A percentile compares a stretch with the other conserved stretches of the same genome.
These are phyloP conservation scores for Linnaemya vulpina DNA, from an alignment of 2,888 invertebrate species.

Conservation along the genomic window DNA sequence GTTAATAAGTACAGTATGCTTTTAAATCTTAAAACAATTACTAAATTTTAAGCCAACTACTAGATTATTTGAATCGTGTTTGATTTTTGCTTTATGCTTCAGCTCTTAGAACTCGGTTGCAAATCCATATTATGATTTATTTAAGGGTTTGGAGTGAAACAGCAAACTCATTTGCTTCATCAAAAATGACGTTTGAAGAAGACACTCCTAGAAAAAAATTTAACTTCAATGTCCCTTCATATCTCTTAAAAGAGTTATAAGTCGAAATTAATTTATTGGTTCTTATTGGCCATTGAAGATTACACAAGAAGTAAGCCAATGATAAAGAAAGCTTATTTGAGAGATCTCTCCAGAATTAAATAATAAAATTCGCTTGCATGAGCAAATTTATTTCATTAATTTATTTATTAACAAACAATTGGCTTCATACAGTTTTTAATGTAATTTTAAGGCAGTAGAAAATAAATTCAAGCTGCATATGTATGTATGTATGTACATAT, in stretches of 20 bases:
- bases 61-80: not conserved
- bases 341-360: no score
- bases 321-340: no score
- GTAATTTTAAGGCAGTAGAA: no score
- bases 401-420: no score
- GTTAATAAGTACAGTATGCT: slow-evolving; percentile 75
- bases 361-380: no score
- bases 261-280: slow-evolving; percentile 11
- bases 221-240: slow-evolving; percentile 17
- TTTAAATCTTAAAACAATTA: slow-evolving; percentile 16
- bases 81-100: not conserved
- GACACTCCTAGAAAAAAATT: slow-evolving; percentile 75
- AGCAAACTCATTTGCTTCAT: slow-evolving; percentile 75
- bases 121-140: not conserved
- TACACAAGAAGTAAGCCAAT: not conserved
- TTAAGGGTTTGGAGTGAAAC: slow-evolving; percentile 74
- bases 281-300: slow-evolving; percentile 24
- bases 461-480: no score
- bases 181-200: slow-evolving; percentile 76
- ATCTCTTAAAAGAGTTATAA: not conserved
- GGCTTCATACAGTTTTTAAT: no score
- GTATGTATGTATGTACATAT: no score
- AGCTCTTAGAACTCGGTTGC: not conserved
- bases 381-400: no score
- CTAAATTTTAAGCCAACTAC: not conserved